Conservation (phyloP, 2,888 invertebrate species). For the Melanotus villosus region DNA sequence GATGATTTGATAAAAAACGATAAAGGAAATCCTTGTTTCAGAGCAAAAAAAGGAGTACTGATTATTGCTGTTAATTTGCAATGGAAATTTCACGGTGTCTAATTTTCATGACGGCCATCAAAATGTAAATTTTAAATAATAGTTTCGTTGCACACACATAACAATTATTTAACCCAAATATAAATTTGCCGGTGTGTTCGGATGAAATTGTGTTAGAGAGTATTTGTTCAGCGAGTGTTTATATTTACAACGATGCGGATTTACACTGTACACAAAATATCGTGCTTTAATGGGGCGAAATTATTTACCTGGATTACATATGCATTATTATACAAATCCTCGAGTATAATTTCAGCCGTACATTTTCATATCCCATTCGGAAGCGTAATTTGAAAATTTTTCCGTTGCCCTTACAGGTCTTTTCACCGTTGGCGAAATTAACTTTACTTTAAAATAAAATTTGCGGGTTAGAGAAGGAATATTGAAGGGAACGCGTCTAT, state of each 20-base stretch:
- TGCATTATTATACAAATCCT: constrained; percentile 4
- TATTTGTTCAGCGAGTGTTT: constrained; percentile 10
- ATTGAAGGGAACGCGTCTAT: constrained; percentile 11
- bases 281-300: constrained; percentile 22
- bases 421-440: not conserved
- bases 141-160: not conserved
- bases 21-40: too few relatives aligned
- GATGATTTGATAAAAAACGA: too few relatives aligned
- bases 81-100: not conserved
- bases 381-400: not conserved
- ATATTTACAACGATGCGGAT: constrained; percentile 22
- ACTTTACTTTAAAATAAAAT: constrained; percentile 10
- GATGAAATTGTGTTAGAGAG: constrained; percentile 10
- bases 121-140: not conserved
- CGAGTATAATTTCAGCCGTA: not conserved
- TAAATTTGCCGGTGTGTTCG: not conserved
- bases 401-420: not conserved
- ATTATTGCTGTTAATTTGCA: not conserved
- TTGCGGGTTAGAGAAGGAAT: constrained; percentile 6
- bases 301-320: constrained; percentile 27
- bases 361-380: not conserved
- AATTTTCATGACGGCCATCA: not conserved
- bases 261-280: constrained; percentile 26
- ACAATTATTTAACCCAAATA: too few relatives aligned
- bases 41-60: too few relatives aligned